Base-by-base conservation (phyloP, 2,113 vertebrate genomes). In the Meleagris gallopavo region DNA sequence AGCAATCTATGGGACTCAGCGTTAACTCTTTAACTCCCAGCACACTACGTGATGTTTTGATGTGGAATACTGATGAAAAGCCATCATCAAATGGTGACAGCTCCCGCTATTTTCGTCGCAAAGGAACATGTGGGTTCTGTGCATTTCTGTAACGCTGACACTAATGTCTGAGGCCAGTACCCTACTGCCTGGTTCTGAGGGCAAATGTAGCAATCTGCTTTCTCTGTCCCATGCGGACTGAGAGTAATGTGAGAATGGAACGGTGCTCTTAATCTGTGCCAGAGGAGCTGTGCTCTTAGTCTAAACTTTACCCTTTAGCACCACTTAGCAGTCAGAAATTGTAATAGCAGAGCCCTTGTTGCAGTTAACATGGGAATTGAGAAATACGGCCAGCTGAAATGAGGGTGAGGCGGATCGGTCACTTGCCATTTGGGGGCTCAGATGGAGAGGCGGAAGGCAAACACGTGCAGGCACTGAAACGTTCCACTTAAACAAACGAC, bases 321-420 rank as follows among this genome's bases (percentile, higher is more conserved):
- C 95, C 96, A 86, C 84, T 92, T 80, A 92, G 94, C 86, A 64
- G 17, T 7, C 80, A 52, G 29, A 32, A 36, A 10, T 13, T 14
- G 83, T 3, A 79, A 82, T 0, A 48, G 38, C 50, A 32, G 40
- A 73, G 11, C 22, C 16, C 36, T 18, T 2, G 1, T 13, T n/a
- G 48, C 58, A 15, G 20, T 2, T 22, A 20, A 45, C 60, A 72
- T 24, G 60, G 77, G 52, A 40, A 69, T 5, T 13, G 60, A 25
- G 32, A 16, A 16, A 11, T 9, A 9, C 1, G 3, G 36, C 21
- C 77, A 25, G 46, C 89, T 75, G 27, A 89, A 93, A 72, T 24
- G 30, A 34, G 50, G 30, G n/a, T 54, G 25, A 20, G 30, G n/a
- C 17, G 24, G 22, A 65, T 46, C 75, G 19, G 20, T 43, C 52